These are phyloP conservation scores for Ranitomeya variabilis DNA, from an alignment of 2,113 vertebrate species.

Conservation along the genomic window DNA sequence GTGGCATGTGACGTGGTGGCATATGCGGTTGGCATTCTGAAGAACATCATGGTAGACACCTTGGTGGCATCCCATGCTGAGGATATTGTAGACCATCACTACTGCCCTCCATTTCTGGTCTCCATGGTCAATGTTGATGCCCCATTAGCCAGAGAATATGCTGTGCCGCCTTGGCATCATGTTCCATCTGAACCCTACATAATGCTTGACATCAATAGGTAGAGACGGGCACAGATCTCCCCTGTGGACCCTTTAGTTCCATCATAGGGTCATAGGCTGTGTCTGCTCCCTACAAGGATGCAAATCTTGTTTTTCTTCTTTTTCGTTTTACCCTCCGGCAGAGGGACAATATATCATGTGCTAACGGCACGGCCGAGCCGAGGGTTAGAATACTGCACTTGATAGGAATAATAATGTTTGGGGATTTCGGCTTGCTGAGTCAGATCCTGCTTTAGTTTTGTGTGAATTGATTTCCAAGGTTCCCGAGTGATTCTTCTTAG, in stretches of 20 bases:
- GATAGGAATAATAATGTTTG: slow-evolving; percentile 42
- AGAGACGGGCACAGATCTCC: neutral
- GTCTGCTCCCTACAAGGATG: neutral
- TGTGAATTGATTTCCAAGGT: slow-evolving; percentile 36
- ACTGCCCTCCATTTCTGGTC: neutral
- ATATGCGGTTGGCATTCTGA: neutral
- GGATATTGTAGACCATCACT: too few species aligned
- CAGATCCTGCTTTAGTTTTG: slow-evolving; percentile 36
- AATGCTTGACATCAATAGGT: neutral
- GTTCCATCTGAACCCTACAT: neutral
- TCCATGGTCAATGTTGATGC: neutral
- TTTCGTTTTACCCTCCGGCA: neutral
- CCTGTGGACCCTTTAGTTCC: neutral
- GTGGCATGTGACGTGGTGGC: neutral
- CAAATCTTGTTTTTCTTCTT: slow-evolving; percentile 11
- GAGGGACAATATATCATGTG: neutral
- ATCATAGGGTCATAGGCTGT: neutral
- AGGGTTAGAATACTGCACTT: slow-evolving; percentile 21
- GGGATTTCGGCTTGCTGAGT: slow-evolving; percentile 44
- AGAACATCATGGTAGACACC: too few species aligned
- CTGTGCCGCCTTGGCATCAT: neutral
- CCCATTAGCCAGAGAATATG: neutral
- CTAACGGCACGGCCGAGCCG: neutral
- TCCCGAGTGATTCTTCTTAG: slow-evolving; percentile 31
- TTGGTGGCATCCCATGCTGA: too few species aligned